A percentile compares a stretch with the other conserved stretches of the same genome.
Evolutionary conservation across 2,797 vertebrate species (phyloP).

Genomic region (Pseudochirops corinnae): DNA sequence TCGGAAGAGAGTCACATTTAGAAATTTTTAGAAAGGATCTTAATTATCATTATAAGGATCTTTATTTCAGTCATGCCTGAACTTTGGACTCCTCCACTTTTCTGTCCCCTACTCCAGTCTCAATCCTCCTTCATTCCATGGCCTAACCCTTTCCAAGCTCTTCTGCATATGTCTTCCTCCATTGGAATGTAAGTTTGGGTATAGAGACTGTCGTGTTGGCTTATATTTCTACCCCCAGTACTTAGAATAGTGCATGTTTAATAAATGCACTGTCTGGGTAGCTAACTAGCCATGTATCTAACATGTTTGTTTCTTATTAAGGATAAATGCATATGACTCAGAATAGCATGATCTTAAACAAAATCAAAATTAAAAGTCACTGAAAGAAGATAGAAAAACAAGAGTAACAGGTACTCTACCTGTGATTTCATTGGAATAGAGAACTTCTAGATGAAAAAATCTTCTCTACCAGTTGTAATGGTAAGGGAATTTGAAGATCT

Average conservation of each 20-base stretch:
- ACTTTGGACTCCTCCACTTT: neutral
- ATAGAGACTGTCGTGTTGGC: neutral
- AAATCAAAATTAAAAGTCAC: neutral
- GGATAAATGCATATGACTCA: neutral
- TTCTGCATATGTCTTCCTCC: neutral
- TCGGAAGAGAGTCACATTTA: neutral
- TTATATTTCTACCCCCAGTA: neutral
- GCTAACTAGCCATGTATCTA: neutral
- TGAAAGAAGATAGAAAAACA: too few relatives aligned
- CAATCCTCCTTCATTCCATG: neutral
- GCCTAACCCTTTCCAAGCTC: neutral
- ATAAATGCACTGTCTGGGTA: neutral
- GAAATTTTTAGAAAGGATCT: neutral
- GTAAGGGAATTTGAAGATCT: too few relatives aligned
- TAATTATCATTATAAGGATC: neutral
- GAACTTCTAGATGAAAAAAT: neutral
- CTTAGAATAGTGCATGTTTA: neutral
- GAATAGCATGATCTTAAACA: neutral
- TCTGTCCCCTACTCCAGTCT: neutral
- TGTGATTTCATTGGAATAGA: neutral
- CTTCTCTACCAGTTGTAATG: neutral
- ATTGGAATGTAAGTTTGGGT: neutral
- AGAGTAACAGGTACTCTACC: neutral
- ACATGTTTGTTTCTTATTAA: neutral
- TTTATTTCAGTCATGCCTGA: neutral